Base-by-base conservation (phyloP, 2,113 vertebrate species). In the Meriones unguiculatus region DNA sequence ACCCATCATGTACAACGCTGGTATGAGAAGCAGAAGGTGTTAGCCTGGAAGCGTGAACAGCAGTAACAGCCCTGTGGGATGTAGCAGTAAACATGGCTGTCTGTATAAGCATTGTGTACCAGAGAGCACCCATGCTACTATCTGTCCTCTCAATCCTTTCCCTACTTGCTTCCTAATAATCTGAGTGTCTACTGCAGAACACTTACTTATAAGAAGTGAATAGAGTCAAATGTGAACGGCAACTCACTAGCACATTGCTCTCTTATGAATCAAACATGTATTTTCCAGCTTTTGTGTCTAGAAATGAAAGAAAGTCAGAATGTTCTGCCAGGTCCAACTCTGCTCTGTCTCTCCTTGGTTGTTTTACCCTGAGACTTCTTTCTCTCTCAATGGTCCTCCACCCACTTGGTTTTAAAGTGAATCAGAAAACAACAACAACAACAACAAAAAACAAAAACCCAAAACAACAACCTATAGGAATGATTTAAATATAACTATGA, bases 21-120 rank as follows among this genome's bases (percentile, higher is more conserved):
- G 35, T 46, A 50, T 75, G 64, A 82, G 78, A 95, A 92, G 92
- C 11, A 41, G 90, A 62, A 97, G 72, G 54, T 94, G 59, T 91
- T 81, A 82, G 64, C 41, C 25, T 76, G 62, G 25, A 50, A 54
- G 32, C 41, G 15, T 77, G 57, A 95, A 77, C n/a, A 78, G 89
- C 7, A 7, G 62, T 73, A 65, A 80, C 18, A 75, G 70, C 50
- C 25, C 9, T 6, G 69, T 46, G 54, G 67, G 87, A 93, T 24
- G 46, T 50, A 77, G n/a, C 80, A 35, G 86, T 32, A 82, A 95
- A 38, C 0, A 1, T 17, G 69, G 50, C 15, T 93, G 76, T 87
- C 85, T 92, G 24, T 84, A 32, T 73, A 18, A 35, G 54, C 93
- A 41, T 89, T 62, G 54, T n/a, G 69, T 82, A 52, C 57, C 41